Evolutionary conservation across 2,888 invertebrate species (phyloP), one percentile per base, ranked within the genome.

Genomic region (Hirudinaria manillensis): DNA sequence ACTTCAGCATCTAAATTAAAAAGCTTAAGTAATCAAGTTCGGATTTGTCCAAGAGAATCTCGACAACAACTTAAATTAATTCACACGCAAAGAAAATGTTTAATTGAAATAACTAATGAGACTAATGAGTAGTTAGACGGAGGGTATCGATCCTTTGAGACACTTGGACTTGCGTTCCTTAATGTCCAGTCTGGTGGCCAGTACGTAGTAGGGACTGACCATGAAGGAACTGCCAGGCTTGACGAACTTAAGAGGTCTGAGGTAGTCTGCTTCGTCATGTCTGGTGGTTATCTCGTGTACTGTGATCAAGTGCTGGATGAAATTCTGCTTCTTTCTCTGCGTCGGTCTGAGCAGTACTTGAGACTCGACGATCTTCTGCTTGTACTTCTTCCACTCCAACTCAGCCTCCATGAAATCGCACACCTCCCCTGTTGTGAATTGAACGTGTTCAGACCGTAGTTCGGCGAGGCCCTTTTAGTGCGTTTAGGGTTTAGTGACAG

Each of bases 231-330:
- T 34, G 1, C 65, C 65, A 0, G 36, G 73, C 24, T 27, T 73
- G 13, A 73, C 45, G 7, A 36, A 53, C 65, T 65, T 34, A 7
- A 38, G 32, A n/a, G 73, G 73, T 19, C 4, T 65, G 32, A 73
- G 51, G 38, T 73, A 73, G 38, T 73, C 61, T 16, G 73, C 34
- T 61, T 73, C 55, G 65, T 73, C 61, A 34, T 34, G 34, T 10
- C n/a, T 32, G n/a, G 6, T 32, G 32, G 21, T n/a, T 10, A 34
- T 32, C n/a, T 24, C 24, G 4, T 61, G 34, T 1, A 36, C 24
- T 6, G n/a, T 65, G 3, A 55, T 36, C 29, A 73, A 24, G 65
- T 73, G 73, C 34, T 56, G 29, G 19, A 36, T 19, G 27, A 73
- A 73, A 24, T 73, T 73, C 21, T 34, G 19, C 13, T 10, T 38